These are phyloP conservation scores for Nylanderia fulva DNA, from an alignment of 1,140 invertebrate species.

Conservation along the genomic window DNA sequence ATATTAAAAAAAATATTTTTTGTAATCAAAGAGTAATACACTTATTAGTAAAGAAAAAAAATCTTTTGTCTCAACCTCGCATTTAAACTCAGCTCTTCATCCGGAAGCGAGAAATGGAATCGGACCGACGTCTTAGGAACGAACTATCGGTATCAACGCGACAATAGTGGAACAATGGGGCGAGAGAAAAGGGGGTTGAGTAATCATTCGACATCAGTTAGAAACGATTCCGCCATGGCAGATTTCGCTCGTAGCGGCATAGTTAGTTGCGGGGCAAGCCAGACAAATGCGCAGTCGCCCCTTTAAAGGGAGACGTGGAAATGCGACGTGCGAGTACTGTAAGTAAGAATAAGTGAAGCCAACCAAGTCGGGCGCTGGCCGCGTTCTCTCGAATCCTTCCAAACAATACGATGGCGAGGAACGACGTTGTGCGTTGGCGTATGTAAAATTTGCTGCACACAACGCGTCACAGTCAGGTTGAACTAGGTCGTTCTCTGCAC, in stretches of 20 bases:
- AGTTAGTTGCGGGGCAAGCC: slow-evolving; percentile 76
- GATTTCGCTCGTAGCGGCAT: slow-evolving; percentile 57
- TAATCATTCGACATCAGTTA: slow-evolving; percentile 68
- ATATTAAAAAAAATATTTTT: not conserved
- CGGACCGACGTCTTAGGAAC: slow-evolving; percentile 17
- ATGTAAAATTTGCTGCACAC: slow-evolving; percentile 53
- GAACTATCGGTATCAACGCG: slow-evolving; percentile 46
- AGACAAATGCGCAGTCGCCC: slow-evolving; percentile 75
- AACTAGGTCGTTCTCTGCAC: slow-evolving; percentile 45
- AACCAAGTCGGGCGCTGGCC: slow-evolving; percentile 72
- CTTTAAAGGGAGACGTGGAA: slow-evolving; percentile 63
- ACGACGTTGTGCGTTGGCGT: slow-evolving; percentile 12
- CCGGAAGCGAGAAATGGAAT: slow-evolving; percentile 31
- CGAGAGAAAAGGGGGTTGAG: slow-evolving; percentile 50
- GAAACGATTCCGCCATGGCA: slow-evolving; percentile 58
- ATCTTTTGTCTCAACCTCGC: not conserved
- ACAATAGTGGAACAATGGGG: slow-evolving; percentile 65
- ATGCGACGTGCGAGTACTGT: slow-evolving; percentile 73
- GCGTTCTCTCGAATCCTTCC: slow-evolving; percentile 70
- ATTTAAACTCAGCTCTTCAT: not conserved
- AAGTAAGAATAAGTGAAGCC: slow-evolving; percentile 79
- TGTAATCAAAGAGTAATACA: not conserved
- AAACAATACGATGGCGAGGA: slow-evolving; percentile 61
- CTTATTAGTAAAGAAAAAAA: not conserved
- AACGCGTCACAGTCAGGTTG: not conserved